Conservation (phyloP, 2,113 vertebrate species). For the Brachyhypopomus occidentalis region DNA sequence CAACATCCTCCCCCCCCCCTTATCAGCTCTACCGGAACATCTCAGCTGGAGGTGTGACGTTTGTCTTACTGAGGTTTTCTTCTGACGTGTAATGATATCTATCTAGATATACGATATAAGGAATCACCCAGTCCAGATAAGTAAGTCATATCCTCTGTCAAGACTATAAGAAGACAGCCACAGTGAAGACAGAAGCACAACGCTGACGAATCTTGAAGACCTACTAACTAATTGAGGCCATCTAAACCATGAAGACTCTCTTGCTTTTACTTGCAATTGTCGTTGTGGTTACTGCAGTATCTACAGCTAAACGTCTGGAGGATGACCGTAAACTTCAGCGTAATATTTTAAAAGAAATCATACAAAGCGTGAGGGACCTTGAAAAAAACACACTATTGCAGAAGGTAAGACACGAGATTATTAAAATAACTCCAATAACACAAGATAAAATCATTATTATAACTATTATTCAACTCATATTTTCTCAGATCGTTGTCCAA, state of each 20-base stretch:
- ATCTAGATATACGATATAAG: not conserved
- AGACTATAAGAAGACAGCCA: not conserved
- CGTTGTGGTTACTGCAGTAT: not conserved
- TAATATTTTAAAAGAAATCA: slow-evolving; percentile 14
- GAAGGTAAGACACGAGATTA: slow-evolving; percentile 7
- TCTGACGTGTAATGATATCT: not conserved
- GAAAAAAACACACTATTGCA: not conserved
- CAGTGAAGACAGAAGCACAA: not conserved
- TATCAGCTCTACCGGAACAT: not conserved
- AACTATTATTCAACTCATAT: not conserved
- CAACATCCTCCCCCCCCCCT: no score
- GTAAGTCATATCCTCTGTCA: not conserved
- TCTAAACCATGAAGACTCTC: slow-evolving; percentile 29
- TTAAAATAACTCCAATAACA: not conserved
- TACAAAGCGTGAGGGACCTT: not conserved
- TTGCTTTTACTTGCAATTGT: not conserved
- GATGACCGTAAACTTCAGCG: not conserved
- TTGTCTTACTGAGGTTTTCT: not conserved
- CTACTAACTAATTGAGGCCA: not conserved
- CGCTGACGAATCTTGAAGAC: not conserved
- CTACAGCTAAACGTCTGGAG: fast-evolving
- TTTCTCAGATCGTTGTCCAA: slow-evolving; percentile 10
- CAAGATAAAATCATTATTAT: not conserved
- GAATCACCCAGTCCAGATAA: not conserved
- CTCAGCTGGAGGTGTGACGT: not conserved